Base-by-base conservation (phyloP, 2,797 vertebrate species). In the Galago senegalensis region DNA sequence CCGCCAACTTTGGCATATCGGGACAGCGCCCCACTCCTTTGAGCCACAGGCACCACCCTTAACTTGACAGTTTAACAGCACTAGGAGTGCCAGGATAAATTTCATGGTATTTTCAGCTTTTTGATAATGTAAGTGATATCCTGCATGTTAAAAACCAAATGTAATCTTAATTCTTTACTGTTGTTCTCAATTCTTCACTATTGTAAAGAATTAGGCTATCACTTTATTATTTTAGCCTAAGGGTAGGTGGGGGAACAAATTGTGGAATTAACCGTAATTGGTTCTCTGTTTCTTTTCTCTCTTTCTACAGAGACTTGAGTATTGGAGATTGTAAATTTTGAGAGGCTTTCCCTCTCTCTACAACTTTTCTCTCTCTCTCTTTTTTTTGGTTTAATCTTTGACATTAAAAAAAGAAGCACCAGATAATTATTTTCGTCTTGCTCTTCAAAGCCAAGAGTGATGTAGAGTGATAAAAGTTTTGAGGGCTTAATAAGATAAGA, bases 401-500 rank as follows among this genome's bases (percentile, higher is more conserved):
- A 83, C 70, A 80, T 81, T n/a, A 76, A 85, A 76, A 53, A 83
- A 84, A 53, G 12, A 70, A 46, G 6, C 6, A 53, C 53, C 49
- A 60, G 27, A 27, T 89, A 85, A 84, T 86, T 93, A 82, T 89
- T 91, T 79, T 37, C 76, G 31, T 37, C 34, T 96, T 56, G 1
- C 18, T 82, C 91, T 95, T 92, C n/a, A 58, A 91, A 92, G 53
- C 56, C 63, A 92, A 82, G 82, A 80, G 58, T 95, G 73, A 92
- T 93, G 31, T 58, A 67, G 27, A 34, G 53, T 53, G 82, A 73
- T 90, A 90, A 94, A 94, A 91, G 73, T 95, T 83, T 89, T 21
- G 77, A 5, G 75, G 81, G 18, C 63, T 92, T 90, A 91, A 92
- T 92, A 93, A 82, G 61, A 79, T 87, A 82, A 97, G 69, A 43